These are phyloP conservation scores for Microchrysa polita DNA, from an alignment of 2,888 invertebrate genomes.

Conservation along the genomic window DNA sequence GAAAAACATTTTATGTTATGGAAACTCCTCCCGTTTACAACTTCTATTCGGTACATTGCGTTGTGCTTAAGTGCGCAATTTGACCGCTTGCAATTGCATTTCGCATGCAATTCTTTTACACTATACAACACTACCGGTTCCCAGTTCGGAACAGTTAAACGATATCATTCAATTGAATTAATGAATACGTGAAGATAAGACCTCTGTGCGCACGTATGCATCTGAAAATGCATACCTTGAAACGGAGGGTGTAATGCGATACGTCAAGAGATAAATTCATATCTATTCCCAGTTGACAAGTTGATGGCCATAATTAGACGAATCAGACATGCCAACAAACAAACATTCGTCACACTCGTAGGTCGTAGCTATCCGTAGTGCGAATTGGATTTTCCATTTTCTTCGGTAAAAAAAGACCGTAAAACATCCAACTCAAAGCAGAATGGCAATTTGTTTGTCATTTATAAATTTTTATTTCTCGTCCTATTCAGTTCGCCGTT, in stretches of 20 bases:
- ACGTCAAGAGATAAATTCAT: conserved; percentile 18
- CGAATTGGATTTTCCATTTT: too few relatives aligned
- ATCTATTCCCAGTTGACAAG: conserved; percentile 27
- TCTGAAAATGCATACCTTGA: conserved; percentile 10
- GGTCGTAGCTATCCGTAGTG: too few relatives aligned
- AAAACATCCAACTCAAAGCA: background rate
- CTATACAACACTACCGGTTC: background rate
- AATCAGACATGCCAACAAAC: background rate
- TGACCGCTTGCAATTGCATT: conserved; percentile 26
- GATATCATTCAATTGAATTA: conserved; percentile 42
- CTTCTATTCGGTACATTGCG: conserved; percentile 36
- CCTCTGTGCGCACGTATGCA: conserved; percentile 13
- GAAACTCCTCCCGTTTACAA: conserved; percentile 36
- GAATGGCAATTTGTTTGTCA: too few relatives aligned
- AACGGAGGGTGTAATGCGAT: conserved; percentile 32
- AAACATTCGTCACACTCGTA: background rate
- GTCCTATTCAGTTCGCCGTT: background rate
- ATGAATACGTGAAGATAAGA: conserved; percentile 41
- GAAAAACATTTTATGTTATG: conserved; percentile 39
- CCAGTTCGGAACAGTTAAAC: conserved; percentile 10
- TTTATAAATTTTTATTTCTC: too few relatives aligned
- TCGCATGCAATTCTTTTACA: conserved; percentile 10
- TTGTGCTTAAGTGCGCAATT: conserved; percentile 34
- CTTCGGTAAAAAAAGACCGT: background rate
- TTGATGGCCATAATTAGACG: conserved; percentile 26